These are phyloP conservation scores for Etheostoma cragini DNA, from an alignment of 2,113 vertebrate species.

Conservation along the genomic window DNA sequence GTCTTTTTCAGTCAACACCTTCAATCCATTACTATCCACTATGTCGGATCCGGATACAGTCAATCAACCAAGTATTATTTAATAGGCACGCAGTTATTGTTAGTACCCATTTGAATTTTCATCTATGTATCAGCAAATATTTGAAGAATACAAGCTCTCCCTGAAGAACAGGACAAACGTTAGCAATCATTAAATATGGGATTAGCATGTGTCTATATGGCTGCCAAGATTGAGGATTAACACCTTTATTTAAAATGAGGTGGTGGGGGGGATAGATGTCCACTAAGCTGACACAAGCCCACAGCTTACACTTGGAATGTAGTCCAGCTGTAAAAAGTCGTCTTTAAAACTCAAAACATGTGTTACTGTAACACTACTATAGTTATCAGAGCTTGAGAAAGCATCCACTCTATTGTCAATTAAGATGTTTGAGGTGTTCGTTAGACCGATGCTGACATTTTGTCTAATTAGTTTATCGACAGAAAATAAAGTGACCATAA, in stretches of 20 bases:
- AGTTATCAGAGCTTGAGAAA: neutral
- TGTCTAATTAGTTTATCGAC: neutral
- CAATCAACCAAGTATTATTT: slow-evolving; percentile 16
- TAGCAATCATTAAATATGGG: slow-evolving; percentile 40
- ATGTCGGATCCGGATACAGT: slow-evolving; percentile 15
- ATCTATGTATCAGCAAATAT: slow-evolving; percentile 40
- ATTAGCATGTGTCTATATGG: slow-evolving; percentile 48
- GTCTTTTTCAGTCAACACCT: neutral
- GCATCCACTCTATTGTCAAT: neutral
- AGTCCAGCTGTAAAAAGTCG: slow-evolving; percentile 27
- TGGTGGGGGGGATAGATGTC: slow-evolving; percentile 48
- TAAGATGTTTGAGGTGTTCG: neutral
- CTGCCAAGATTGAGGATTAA: slow-evolving; percentile 70
- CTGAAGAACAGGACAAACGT: slow-evolving; percentile 45
- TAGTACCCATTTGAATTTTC: slow-evolving; percentile 31
- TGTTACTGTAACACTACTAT: neutral
- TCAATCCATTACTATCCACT: neutral
- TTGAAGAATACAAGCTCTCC: slow-evolving; percentile 41
- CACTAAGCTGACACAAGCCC: slow-evolving; percentile 51
- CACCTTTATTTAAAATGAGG: slow-evolving; percentile 64
- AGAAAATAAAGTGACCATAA: neutral
- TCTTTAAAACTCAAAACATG: slow-evolving; percentile 29
- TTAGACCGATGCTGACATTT: no score
- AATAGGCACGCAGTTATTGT: slow-evolving; percentile 22
- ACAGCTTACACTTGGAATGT: slow-evolving; percentile 20